Conservation (phyloP, 2,113 vertebrate species). For the Atlantisia rogersi region DNA sequence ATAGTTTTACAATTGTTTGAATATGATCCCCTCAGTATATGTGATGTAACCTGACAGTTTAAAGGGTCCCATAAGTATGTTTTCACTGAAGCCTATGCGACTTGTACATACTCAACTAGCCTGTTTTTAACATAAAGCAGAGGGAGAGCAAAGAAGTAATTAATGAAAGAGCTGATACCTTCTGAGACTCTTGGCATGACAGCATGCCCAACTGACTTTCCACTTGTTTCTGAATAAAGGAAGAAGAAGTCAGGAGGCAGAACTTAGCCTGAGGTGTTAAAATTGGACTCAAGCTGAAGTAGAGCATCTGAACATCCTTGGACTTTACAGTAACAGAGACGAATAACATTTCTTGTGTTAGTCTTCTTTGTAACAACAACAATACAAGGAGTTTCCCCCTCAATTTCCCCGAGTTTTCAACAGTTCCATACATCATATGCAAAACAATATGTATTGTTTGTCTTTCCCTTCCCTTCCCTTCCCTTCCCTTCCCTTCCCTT, state of each 20-base stretch:
- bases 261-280: conserved; percentile 6
- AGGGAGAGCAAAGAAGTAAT: conserved; percentile 47
- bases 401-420: neutral
- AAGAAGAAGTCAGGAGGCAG: neutral
- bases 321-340: neutral
- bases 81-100: neutral
- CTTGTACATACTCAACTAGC: conserved; percentile 24
- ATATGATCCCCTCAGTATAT: conserved; percentile 54
- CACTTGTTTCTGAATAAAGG: conserved; percentile 3
- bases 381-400: neutral
- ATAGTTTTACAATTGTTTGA: conserved; percentile 65
- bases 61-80: conserved; percentile 47
- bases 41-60: conserved; percentile 67
- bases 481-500: neutral
- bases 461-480: neutral
- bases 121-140: conserved; percentile 53
- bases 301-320: neutral
- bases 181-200: conserved; percentile 34
- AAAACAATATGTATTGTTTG: neutral
- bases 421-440: neutral
- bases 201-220: conserved; percentile 25
- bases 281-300: neutral
- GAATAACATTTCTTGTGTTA: neutral
- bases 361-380: neutral
- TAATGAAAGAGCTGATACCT: conserved; percentile 49